These are phyloP conservation scores for Agrochola circellaris DNA, from an alignment of 2,888 invertebrate species.

Conservation along the genomic window DNA sequence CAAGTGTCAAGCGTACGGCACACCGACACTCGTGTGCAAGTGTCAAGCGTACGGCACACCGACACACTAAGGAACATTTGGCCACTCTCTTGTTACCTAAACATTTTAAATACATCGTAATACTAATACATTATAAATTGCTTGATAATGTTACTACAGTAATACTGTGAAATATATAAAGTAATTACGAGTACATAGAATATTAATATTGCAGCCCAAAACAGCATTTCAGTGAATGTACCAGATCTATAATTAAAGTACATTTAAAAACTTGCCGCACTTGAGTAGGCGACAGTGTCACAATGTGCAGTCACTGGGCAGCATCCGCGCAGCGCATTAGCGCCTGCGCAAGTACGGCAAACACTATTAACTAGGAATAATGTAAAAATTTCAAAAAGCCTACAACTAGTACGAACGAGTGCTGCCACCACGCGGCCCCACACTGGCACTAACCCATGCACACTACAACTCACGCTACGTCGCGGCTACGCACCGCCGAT, in stretches of 20 bases:
- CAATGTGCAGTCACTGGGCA: neutral
- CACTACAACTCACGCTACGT: neutral
- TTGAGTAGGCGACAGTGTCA: neutral
- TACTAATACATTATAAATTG: constrained; percentile 12
- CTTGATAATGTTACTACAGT: constrained; percentile 24
- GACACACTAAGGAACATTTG: constrained; percentile 81
- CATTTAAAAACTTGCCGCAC: constrained; percentile 9
- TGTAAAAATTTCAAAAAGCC: constrained; percentile 76
- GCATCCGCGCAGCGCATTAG: neutral
- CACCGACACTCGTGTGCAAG: too few species aligned
- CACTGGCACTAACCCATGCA: neutral
- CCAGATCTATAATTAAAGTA: constrained; percentile 61
- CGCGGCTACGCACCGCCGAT: neutral
- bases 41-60: neutral
- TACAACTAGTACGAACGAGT: constrained; percentile 46
- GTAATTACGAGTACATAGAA: constrained; percentile 27
- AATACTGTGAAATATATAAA: constrained; percentile 55
- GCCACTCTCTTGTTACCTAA: constrained; percentile 72
- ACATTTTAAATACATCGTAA: constrained; percentile 25
- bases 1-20: too few species aligned
- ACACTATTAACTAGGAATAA: constrained; percentile 50
- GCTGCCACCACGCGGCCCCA: constrained; percentile 1
- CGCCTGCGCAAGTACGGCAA: neutral
- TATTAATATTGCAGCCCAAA: constrained; percentile 41
- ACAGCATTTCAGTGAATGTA: constrained; percentile 22